Base-by-base conservation (phyloP, 2,888 invertebrate genomes). In the Creontiades dilutus region DNA sequence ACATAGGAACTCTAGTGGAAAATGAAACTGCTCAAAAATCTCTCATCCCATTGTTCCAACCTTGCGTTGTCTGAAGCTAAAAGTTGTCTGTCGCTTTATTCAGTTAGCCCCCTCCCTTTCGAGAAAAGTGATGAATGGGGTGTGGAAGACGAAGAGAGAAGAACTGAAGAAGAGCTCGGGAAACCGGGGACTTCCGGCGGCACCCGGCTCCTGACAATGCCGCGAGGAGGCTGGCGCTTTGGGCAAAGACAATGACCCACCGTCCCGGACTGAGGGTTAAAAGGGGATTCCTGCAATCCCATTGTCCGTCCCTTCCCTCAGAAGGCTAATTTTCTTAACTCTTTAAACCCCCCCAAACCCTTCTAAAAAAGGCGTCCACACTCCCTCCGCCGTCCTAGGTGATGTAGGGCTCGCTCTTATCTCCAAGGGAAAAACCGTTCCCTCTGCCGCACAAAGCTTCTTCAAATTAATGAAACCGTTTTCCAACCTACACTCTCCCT, bases 381-480 rank as follows among this genome's bases (percentile, higher is more conserved):
- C 37, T 52, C 85, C 14, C 48, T 23, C 80, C 80, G 27, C 14
- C n/a, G 14, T 27, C 48, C 57, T 48, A 88, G 88, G 88, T 88
- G 78, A 88, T 88, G 78, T 88, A 88, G 88, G 88, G 80, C 88
- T n/a, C 52, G 61, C 85, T 85, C 88, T 88, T 88, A 88, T 88
- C 87, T 87, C 23, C 27, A n/a, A n/a, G 61, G 19, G 61, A 61
- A 61, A 61, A 61, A 19, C 76, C 78, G 23, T 78, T 14, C 47
- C 57, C 48, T 76, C 14, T 68, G 37, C 23, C 48, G 76, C 87
- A 87, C 87, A 87, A 87, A 76, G 87, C 88, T 88, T 88, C 52
- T 61, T 78, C 76, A 88, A 88, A 88, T 88, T 88, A 88, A 88
- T 88, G 88, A 88, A 88, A 88, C 88, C 88, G 88, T 88, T 88